A percentile compares a stretch with the other conserved stretches of the same genome.
Conservation (phyloP, 2,797 vertebrate genomes). For the Acestrorhynchus altus region DNA sequence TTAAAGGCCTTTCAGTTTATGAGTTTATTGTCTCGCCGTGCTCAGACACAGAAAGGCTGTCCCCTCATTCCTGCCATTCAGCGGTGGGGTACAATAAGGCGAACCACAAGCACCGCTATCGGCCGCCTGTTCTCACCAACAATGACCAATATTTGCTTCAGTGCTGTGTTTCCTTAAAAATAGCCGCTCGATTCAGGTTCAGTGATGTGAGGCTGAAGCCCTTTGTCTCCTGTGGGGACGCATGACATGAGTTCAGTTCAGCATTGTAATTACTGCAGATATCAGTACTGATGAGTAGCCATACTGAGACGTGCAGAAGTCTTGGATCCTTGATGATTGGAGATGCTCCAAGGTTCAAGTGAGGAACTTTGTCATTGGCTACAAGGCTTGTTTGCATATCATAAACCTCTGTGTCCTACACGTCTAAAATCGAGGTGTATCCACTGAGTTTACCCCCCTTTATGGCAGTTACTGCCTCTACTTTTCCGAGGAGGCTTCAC, state of each 20-base stretch:
- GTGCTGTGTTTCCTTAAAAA: slow-evolving; percentile 49
- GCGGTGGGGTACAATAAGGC: slow-evolving; percentile 43
- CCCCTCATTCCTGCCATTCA: slow-evolving; percentile 63
- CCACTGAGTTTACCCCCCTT: too few relatives aligned
- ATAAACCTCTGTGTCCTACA: too few relatives aligned
- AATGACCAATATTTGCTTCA: slow-evolving; percentile 61
- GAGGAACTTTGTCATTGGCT: too few relatives aligned
- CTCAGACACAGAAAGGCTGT: slow-evolving; percentile 64
- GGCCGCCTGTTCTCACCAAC: slow-evolving; percentile 46
- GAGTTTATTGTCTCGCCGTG: slow-evolving; percentile 70
- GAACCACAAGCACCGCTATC: slow-evolving; percentile 30
- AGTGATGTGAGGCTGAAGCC: slow-evolving; percentile 69
- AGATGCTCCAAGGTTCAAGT: too few relatives aligned
- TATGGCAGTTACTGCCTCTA: too few relatives aligned
- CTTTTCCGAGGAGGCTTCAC: too few relatives aligned
- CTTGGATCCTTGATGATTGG: too few relatives aligned
- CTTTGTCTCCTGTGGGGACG: slow-evolving; percentile 66
- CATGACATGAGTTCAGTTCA: background rate
- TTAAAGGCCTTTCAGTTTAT: slow-evolving; percentile 72
- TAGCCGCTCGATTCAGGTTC: slow-evolving; percentile 66
- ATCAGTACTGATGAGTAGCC: too few relatives aligned
- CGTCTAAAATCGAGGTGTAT: too few relatives aligned
- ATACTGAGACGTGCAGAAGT: too few relatives aligned
- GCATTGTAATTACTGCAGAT: too few relatives aligned
- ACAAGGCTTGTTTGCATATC: too few relatives aligned